Base-by-base conservation (phyloP, 2,888 invertebrate species). In the Polylopha cassiicola region DNA sequence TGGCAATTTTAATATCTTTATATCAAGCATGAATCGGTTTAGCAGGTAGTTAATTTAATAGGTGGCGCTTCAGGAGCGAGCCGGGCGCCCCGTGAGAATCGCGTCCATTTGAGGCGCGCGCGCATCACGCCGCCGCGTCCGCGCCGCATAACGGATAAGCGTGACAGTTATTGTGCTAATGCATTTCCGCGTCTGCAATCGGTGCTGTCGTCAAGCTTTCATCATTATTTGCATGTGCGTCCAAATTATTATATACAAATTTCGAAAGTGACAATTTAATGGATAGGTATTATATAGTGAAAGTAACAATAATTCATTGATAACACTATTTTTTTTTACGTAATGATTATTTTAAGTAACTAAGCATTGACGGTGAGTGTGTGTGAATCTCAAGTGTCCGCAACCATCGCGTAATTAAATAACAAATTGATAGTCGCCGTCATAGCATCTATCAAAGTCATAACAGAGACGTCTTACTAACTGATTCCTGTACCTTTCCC, bases 381-480 rank as follows among this genome's bases (percentile, higher is more conserved):
- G 22, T 20, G 21, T 17, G 32, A 42, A 22, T 15, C 22, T 27
- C 26, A 13, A 21, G 13, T 5, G 10, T 22, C 7, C 18, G 4
- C 4, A 7, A 26, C 26, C 29, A 22, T 33, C 23, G 23, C 29
- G 22, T 37, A 37, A 31, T 37, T 42, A 18, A 41, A 17, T 36
- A 29, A 41, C 20, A 26, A 18, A 37, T 36, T 21, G 36, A 37
- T 42, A 37, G 31, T 28, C 22, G 30, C 34, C 17, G 24, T 16
- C 34, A 21, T 11, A 59, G 62, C 66, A 71, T 71, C 66, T 67
- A 67, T 71, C 66, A 54, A 43, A 45, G 37, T 61, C 64, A 57
- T 58, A 62, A 30, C 34, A 26, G 22, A 21, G 41, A 41, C 33
- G 34, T 39, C 39, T 30, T 30, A 38, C 26, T 39, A 44, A 21